Percentiles rank a stretch among this genome's conserved stretches.
Conservation (phyloP, 37 sponge, comb jelly and placozoan genomes). For the Beroe ovata region DNA sequence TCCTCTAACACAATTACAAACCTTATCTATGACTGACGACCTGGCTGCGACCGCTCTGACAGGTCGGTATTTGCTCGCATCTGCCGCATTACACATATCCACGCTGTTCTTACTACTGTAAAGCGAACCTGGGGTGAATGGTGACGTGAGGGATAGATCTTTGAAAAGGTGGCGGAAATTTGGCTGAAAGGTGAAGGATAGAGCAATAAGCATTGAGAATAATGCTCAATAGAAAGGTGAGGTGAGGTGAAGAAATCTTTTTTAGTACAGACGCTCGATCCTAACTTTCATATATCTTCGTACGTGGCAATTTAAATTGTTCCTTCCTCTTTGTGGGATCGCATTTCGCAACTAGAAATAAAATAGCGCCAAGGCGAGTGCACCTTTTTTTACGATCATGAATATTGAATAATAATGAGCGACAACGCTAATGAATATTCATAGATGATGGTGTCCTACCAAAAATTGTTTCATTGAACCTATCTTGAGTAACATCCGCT, state of each 20-base stretch:
- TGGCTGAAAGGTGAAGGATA: background rate
- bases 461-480: background rate
- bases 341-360: too few relatives aligned
- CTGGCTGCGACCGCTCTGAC: background rate
- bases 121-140: background rate
- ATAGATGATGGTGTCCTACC: background rate
- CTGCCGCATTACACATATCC: slow-evolving; percentile 5
- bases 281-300: background rate
- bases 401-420: too few relatives aligned
- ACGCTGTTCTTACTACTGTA: slow-evolving; percentile 53
- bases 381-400: too few relatives aligned
- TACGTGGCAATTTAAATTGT: background rate
- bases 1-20: too few relatives aligned
- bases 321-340: background rate
- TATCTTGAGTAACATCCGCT: background rate
- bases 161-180: background rate
- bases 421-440: too few relatives aligned
- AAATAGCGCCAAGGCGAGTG: too few relatives aligned
- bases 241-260: too few relatives aligned
- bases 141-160: background rate
- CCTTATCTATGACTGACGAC: slow-evolving; percentile 37
- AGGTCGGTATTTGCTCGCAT: background rate
- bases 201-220: background rate
- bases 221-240: too few relatives aligned
- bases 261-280: background rate